Conservation (phyloP, 2,797 vertebrate genomes). For the Xenops minutus region DNA sequence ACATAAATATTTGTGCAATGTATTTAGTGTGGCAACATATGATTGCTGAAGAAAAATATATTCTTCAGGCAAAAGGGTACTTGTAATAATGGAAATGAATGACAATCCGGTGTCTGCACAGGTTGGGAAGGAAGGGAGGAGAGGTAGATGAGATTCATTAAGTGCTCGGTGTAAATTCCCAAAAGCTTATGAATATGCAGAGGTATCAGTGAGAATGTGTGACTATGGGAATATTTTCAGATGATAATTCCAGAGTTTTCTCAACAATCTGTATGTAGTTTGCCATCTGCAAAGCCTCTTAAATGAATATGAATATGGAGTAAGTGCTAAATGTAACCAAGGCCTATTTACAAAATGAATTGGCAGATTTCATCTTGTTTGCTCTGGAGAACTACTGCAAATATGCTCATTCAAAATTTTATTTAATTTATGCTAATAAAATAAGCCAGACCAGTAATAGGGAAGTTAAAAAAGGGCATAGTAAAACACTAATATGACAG, state of each 20-base stretch:
- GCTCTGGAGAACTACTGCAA: constrained; percentile 55
- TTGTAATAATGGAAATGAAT: neutral
- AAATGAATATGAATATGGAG: constrained; percentile 50
- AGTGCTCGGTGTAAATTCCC: neutral
- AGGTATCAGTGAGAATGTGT: neutral
- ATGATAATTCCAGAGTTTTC: constrained; percentile 20
- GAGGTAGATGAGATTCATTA: neutral
- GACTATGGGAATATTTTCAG: neutral
- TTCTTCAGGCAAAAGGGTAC: neutral
- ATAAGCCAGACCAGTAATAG: constrained; percentile 21
- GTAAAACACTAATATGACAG: neutral
- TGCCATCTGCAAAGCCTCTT: constrained; percentile 63
- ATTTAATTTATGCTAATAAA: constrained; percentile 59
- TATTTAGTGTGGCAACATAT: neutral
- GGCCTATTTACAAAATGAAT: constrained; percentile 66
- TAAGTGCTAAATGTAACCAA: neutral
- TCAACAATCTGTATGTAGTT: constrained; percentile 18
- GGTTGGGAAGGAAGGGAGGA: neutral
- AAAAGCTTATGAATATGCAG: constrained; percentile 15
- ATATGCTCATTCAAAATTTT: constrained; percentile 54
- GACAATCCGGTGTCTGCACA: neutral
- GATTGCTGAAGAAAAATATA: neutral
- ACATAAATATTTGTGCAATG: neutral
- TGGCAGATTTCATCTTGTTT: constrained; percentile 53
- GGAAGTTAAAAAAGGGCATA: neutral